Evolutionary conservation across 2,888 invertebrate species (phyloP).

Genomic region (Sipunculus nudus): DNA sequence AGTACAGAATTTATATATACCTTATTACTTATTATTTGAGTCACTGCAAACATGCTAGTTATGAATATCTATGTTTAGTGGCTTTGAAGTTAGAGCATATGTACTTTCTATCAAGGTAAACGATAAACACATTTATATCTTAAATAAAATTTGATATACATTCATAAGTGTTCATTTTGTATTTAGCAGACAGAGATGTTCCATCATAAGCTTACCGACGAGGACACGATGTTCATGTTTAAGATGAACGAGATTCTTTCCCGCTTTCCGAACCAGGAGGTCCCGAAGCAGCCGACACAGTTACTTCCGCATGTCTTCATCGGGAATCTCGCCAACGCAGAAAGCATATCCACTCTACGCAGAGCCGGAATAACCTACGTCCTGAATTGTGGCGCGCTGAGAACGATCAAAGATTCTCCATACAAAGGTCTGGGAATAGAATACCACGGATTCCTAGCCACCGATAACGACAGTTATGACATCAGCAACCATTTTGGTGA

Average conservation of each 20-base stretch:
- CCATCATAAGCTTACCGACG: not conserved
- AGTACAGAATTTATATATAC: no score
- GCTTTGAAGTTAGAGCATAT: no score
- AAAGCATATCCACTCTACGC: constrained; percentile 31
- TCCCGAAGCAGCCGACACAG: constrained; percentile 27
- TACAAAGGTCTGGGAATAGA: constrained; percentile 39
- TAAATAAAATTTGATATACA: no score
- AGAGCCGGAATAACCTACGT: constrained; percentile 36
- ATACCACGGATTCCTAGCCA: constrained; percentile 38
- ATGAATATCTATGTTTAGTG: no score
- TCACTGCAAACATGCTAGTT: no score
- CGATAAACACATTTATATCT: no score
- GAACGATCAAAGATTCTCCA: constrained; percentile 29
- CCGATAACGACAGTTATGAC: constrained; percentile 40
- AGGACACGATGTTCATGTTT: constrained; percentile 23
- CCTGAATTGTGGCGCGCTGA: constrained; percentile 37
- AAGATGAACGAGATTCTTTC: constrained; percentile 29
- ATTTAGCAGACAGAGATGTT: no score
- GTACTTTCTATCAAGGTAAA: no score
- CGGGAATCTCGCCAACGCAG: constrained; percentile 39
- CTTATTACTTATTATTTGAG: no score
- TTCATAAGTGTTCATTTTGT: no score
- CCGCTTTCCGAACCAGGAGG: constrained; percentile 21
- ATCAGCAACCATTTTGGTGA: constrained; percentile 39
- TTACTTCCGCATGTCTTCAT: constrained; percentile 37